These are phyloP conservation scores for Valencia hispanica DNA, from an alignment of 2,797 vertebrate genomes.

Conservation along the genomic window DNA sequence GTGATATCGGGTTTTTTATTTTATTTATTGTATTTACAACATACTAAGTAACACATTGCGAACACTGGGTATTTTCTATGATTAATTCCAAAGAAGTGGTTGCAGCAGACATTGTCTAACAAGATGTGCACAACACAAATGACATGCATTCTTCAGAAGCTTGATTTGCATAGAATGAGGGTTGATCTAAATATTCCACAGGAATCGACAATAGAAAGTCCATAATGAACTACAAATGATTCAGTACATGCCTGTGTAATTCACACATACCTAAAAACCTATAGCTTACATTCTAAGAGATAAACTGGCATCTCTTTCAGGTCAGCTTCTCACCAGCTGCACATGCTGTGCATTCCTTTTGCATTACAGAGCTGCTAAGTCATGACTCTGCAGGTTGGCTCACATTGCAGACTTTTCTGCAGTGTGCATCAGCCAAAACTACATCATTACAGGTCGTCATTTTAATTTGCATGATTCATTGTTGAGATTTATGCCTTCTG, in stretches of 20 bases:
- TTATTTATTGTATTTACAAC: slow-evolving; percentile 35
- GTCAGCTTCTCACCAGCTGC: not conserved
- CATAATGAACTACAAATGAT: slow-evolving; percentile 49
- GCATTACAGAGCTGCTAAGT: not conserved
- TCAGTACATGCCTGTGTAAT: slow-evolving; percentile 23
- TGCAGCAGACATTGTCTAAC: slow-evolving; percentile 45
- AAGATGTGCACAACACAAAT: slow-evolving; percentile 58
- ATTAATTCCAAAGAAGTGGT: slow-evolving; percentile 13
- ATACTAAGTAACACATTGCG: slow-evolving; percentile 18
- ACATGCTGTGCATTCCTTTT: not conserved
- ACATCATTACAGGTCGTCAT: not conserved
- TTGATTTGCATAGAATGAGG: slow-evolving; percentile 32
- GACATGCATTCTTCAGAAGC: slow-evolving; percentile 30
- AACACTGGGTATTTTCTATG: slow-evolving; percentile 1
- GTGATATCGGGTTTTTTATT: slow-evolving; percentile 13
- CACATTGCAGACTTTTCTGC: not conserved
- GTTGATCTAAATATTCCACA: slow-evolving; percentile 62
- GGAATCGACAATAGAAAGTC: slow-evolving; percentile 66
- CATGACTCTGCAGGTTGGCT: not conserved
- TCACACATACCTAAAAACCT: slow-evolving; percentile 26
- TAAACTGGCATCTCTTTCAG: not conserved
- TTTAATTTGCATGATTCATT: not conserved
- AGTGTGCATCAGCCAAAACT: not conserved
- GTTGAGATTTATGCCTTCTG: not conserved
- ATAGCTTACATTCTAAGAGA: slow-evolving; percentile 23